Conservation (phyloP, 2,113 vertebrate genomes). For the Halichoerus grypus region DNA sequence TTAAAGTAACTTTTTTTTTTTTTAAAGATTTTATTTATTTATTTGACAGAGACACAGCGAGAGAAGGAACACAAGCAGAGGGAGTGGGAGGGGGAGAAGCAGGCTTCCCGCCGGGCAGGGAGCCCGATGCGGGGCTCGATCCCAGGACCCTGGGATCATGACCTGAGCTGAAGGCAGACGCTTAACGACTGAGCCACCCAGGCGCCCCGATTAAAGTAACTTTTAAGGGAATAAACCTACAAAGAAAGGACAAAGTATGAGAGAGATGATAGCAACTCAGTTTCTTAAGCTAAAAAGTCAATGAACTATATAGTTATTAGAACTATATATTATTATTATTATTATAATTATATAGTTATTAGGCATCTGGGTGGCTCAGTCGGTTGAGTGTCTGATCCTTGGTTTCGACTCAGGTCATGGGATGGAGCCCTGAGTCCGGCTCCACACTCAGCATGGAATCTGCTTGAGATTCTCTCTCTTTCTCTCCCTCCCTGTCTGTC, state of each 20-base stretch:
- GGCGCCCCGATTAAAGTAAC: neutral
- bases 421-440: neutral
- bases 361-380: neutral
- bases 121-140: too few relatives aligned
- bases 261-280: neutral
- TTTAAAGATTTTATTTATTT: too few relatives aligned
- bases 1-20: constrained; percentile 3
- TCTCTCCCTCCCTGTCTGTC: neutral
- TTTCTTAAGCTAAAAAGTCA: constrained; percentile 43
- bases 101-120: too few relatives aligned
- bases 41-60: too few relatives aligned
- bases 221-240: constrained; percentile 18
- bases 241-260: constrained; percentile 12
- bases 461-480: neutral
- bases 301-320: neutral
- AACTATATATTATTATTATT: too few relatives aligned
- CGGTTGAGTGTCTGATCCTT: neutral
- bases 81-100: too few relatives aligned
- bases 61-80: too few relatives aligned
- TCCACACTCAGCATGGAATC: neutral
- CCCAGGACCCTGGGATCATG: too few relatives aligned
- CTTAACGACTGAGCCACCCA: too few relatives aligned
- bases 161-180: too few relatives aligned
- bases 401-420: neutral
- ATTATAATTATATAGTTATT: too few relatives aligned